These are phyloP conservation scores for Atrichornis clamosus DNA, from an alignment of 2,113 vertebrate species.

Conservation along the genomic window DNA sequence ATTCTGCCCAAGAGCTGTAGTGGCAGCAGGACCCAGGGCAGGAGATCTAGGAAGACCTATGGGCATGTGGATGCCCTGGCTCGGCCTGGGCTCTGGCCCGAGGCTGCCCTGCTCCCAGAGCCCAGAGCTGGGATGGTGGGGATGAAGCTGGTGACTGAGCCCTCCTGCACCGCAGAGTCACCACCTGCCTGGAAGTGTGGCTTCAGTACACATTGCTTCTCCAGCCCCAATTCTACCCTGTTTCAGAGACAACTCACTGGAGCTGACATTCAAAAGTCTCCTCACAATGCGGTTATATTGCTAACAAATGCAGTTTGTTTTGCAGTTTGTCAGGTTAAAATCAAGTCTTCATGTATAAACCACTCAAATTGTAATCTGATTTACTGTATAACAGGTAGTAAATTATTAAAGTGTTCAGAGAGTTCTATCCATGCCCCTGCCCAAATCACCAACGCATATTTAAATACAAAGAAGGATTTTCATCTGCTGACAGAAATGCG, in stretches of 20 bases:
- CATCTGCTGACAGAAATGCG: not conserved
- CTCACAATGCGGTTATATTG: not conserved
- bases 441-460: not conserved
- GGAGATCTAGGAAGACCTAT: not conserved
- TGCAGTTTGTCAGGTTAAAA: not conserved
- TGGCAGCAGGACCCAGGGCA: not conserved
- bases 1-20: rapidly evolving
- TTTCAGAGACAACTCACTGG: not conserved
- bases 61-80: rapidly evolving
- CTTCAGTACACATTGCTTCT: rapidly evolving
- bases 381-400: not conserved
- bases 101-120: not conserved
- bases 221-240: rapidly evolving
- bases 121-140: rapidly evolving
- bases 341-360: not conserved
- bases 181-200: rapidly evolving
- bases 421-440: not conserved
- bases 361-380: not conserved
- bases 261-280: not conserved
- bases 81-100: rapidly evolving
- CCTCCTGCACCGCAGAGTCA: rapidly evolving
- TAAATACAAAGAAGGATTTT: not conserved
- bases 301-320: not conserved
- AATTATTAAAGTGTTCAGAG: not conserved
- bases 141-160: not conserved